Evolutionary conservation across 2,797 vertebrate species (phyloP).

Genomic region (Ptychadena robeensis): DNA sequence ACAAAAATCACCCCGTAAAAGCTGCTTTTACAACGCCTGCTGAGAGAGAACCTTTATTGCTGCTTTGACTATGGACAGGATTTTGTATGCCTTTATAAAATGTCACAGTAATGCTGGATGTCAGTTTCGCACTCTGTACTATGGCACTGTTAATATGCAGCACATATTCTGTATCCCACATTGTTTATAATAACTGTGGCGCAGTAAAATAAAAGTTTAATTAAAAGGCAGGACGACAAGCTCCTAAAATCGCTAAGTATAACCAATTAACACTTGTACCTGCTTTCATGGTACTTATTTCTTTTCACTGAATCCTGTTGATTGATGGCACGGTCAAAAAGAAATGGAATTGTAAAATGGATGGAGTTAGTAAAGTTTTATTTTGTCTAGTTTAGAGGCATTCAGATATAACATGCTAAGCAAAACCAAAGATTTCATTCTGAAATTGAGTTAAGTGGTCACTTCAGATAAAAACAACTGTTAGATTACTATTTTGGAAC

Average conservation of each 20-base stretch:
- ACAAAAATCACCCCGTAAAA: conserved; percentile 37
- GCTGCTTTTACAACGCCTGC: conserved; percentile 10
- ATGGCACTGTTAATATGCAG: not conserved
- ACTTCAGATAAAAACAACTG: not conserved
- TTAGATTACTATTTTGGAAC: not conserved
- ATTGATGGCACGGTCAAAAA: not conserved
- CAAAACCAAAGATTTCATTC: not conserved
- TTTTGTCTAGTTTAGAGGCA: not conserved
- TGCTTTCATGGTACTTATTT: not conserved
- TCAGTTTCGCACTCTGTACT: not conserved
- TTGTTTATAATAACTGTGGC: not conserved
- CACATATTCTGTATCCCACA: not conserved
- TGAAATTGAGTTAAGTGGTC: not conserved
- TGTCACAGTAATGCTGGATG: not conserved
- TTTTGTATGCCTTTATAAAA: not conserved
- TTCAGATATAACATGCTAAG: not conserved
- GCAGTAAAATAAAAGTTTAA: not conserved
- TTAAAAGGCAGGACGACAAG: not conserved
- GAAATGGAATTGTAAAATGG: not conserved
- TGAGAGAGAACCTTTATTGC: not conserved
- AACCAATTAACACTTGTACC: not conserved
- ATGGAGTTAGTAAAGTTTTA: not conserved
- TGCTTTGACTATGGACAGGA: not conserved
- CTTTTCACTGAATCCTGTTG: not conserved
- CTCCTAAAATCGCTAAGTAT: not conserved